These are phyloP conservation scores for Syrrhaptes paradoxus DNA, from an alignment of 2,113 vertebrate genomes.

Conservation along the genomic window DNA sequence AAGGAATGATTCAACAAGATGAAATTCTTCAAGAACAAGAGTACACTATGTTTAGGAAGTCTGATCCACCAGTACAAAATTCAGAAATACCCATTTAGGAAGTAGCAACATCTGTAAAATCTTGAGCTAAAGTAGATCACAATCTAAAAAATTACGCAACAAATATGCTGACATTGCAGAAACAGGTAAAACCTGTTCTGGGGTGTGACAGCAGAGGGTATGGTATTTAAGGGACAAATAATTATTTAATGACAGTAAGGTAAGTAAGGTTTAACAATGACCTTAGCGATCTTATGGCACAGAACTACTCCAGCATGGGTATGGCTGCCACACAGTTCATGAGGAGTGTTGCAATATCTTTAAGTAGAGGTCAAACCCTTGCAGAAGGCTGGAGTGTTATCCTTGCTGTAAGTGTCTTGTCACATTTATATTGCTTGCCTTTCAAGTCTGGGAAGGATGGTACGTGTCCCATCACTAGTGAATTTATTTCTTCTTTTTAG, in stretches of 20 bases:
- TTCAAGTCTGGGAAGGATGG: background rate
- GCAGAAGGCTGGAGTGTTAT: background rate
- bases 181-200: background rate
- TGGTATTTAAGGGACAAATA: background rate
- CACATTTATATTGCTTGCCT: background rate
- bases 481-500: background rate
- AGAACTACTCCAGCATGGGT: background rate
- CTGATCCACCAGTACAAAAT: background rate
- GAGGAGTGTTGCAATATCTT: background rate
- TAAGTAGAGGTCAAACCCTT: background rate
- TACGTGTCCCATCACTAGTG: fast-evolving
- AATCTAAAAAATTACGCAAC: background rate
- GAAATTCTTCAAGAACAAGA: background rate
- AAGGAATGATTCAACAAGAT: background rate
- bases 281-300: background rate
- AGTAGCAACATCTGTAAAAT: background rate
- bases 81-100: background rate
- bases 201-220: background rate
- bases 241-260: background rate
- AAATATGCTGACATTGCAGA: background rate
- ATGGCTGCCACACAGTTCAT: background rate
- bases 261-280: background rate
- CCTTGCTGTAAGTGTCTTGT: background rate
- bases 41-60: background rate
- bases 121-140: background rate